These are phyloP conservation scores for Lonchura striata DNA, from an alignment of 2,113 vertebrate genomes.

Conservation along the genomic window DNA sequence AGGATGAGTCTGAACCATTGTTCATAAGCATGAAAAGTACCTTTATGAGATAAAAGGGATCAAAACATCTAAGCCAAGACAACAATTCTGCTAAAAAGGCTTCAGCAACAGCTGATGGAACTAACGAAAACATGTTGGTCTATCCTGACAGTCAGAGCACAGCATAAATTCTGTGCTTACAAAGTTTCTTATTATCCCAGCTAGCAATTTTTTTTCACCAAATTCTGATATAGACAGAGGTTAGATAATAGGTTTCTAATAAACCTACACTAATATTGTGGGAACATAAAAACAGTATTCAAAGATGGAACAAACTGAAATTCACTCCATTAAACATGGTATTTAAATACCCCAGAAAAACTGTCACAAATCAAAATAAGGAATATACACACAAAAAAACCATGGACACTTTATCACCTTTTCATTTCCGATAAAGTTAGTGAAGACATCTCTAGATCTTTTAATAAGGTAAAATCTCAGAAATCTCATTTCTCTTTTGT, in stretches of 20 bases:
- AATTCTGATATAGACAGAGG: neutral
- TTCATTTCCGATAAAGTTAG: neutral
- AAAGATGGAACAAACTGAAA: neutral
- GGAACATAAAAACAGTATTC: neutral
- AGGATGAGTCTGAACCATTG: neutral
- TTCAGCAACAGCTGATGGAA: neutral
- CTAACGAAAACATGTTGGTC: neutral
- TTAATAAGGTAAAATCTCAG: neutral
- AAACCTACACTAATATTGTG: neutral
- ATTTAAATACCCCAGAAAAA: neutral
- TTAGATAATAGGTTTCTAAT: neutral
- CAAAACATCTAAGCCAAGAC: neutral
- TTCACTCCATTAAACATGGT: rapidly evolving
- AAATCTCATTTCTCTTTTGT: neutral
- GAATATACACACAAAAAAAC: rapidly evolving
- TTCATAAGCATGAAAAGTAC: neutral
- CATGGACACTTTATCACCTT: neutral
- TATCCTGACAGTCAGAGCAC: neutral
- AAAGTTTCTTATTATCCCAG: neutral
- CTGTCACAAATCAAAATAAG: neutral
- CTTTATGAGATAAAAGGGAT: neutral
- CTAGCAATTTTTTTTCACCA: neutral
- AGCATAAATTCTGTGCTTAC: neutral
- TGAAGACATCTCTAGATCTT: neutral
- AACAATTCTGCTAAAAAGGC: neutral